Percentiles rank a stretch among this genome's conserved stretches.
These are phyloP conservation scores for Panthera tigris DNA, from an alignment of 2,113 vertebrate genomes.

Conservation along the genomic window DNA sequence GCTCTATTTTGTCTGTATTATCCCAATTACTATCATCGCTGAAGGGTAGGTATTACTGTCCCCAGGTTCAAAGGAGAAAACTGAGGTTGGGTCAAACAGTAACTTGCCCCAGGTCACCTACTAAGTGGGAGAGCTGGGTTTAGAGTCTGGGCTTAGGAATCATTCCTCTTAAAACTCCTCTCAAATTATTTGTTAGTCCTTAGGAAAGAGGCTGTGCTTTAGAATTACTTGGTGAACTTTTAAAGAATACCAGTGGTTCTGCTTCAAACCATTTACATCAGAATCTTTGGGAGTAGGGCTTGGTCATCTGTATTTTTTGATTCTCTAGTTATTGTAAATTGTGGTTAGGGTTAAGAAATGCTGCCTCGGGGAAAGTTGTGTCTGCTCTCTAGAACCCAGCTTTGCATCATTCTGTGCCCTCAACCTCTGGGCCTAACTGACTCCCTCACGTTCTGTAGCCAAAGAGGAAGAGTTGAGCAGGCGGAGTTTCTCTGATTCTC, in stretches of 20 bases:
- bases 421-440: neutral
- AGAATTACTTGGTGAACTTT: neutral
- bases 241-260: neutral
- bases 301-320: neutral
- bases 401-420: neutral
- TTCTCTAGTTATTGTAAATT: neutral
- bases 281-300: neutral
- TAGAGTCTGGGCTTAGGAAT: neutral
- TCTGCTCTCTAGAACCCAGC: neutral
- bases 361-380: neutral
- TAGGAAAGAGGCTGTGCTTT: neutral
- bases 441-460: neutral
- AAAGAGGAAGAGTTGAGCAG: neutral
- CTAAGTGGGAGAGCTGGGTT: neutral
- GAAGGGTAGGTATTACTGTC: neutral
- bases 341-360: neutral
- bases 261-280: neutral
- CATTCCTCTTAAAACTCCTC: neutral
- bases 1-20: neutral
- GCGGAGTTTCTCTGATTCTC: neutral
- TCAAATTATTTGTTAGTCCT: neutral
- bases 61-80: neutral
- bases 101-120: neutral
- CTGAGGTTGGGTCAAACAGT: neutral
- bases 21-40: neutral